phyloP scores from a whole-genome alignment of 2,797 vertebrate species.

The Acanthurus lineatus region DNA sequence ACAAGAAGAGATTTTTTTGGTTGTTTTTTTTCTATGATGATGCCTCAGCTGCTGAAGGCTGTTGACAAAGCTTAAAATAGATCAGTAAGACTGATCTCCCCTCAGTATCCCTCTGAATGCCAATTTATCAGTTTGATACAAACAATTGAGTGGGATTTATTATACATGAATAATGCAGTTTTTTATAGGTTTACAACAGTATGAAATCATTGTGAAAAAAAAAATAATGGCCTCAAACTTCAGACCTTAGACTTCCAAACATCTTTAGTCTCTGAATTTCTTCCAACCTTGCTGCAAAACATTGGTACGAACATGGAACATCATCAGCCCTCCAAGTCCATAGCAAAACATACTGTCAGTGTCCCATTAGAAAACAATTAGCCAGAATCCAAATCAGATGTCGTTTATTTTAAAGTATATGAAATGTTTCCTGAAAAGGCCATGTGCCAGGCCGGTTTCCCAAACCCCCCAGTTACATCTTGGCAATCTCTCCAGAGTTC shows the following conservation, averaged over 20 bases:
- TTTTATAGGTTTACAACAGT: too few relatives aligned
- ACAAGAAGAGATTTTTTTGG: not conserved
- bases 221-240: too few relatives aligned
- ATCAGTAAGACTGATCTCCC: constrained; percentile 34
- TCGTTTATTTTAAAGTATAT: constrained; percentile 21
- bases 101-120: not conserved
- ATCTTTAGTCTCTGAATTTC: constrained; percentile 4
- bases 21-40: constrained; percentile 10
- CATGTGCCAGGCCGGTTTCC: constrained; percentile 1
- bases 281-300: not conserved
- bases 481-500: not conserved
- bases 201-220: too few relatives aligned
- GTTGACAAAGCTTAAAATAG: constrained; percentile 46
- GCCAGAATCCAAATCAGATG: constrained; percentile 4
- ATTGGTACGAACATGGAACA: constrained; percentile 2
- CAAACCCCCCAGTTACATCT: constrained; percentile 5
- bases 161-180: not conserved
- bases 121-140: constrained; percentile 13
- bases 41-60: constrained; percentile 25
- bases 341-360: not conserved
- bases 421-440: constrained; percentile 13
- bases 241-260: not conserved
- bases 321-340: not conserved
- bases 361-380: not conserved
- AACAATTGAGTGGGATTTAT: constrained; percentile 15